phyloP scores from a whole-genome alignment of 2,113 vertebrate species.

The Leptodactylus fuscus region DNA sequence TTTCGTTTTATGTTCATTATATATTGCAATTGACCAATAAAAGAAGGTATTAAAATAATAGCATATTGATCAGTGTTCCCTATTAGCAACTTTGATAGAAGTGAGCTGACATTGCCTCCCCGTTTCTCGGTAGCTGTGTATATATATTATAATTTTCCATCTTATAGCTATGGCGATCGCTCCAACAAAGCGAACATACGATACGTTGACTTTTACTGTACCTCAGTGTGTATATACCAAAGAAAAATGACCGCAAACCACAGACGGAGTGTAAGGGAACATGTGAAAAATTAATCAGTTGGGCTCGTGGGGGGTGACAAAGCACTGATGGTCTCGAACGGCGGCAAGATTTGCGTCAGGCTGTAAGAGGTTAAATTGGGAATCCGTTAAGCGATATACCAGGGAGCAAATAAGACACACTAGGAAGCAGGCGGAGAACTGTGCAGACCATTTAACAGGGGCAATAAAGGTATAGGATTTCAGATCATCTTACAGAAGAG shows the following conservation, averaged over 20 bases:
- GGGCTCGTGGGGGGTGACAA: not conserved
- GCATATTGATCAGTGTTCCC: not conserved
- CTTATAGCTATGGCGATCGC: not conserved
- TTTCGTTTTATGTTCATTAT: too few relatives aligned
- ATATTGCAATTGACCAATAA: not conserved
- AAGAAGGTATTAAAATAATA: not conserved
- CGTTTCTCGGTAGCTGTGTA: not conserved
- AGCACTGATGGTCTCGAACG: not conserved
- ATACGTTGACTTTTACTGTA: constrained; percentile 19
- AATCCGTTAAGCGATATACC: constrained; percentile 68
- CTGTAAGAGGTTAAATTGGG: constrained; percentile 13
- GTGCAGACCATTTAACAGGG: constrained; percentile 77
- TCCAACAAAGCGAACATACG: not conserved
- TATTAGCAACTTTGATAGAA: not conserved
- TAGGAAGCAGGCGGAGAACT: constrained; percentile 71
- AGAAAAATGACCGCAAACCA: constrained; percentile 11
- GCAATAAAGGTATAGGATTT: constrained; percentile 86
- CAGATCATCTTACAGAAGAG: constrained; percentile 76
- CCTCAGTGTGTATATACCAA: not conserved
- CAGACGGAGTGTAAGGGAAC: not conserved
- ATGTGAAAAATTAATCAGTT: constrained; percentile 34
- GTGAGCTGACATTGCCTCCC: not conserved
- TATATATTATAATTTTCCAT: not conserved
- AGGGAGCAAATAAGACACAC: constrained; percentile 65
- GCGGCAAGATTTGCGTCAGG: not conserved